Conservation (phyloP, 2,888 invertebrate genomes). For the Apomyelois bistriatella region DNA sequence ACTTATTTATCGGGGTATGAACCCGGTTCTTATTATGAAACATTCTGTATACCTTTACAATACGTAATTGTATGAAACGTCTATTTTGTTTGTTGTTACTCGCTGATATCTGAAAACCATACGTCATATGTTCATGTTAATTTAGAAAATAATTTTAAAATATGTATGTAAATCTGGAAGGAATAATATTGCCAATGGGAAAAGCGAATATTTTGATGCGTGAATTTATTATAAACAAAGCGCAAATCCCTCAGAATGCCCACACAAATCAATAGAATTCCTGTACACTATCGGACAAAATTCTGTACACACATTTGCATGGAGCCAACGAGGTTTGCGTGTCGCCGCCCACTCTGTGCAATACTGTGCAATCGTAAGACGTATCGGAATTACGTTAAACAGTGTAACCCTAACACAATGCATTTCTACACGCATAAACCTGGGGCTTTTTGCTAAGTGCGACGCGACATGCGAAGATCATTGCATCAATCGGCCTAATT, state of each 20-base stretch:
- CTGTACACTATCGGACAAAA: slow-evolving; percentile 59
- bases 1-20: background rate
- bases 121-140: no score
- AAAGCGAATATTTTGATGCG: background rate
- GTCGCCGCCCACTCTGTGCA: slow-evolving; percentile 68
- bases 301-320: slow-evolving; percentile 64
- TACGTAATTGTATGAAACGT: background rate
- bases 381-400: slow-evolving; percentile 72
- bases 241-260: slow-evolving; percentile 53
- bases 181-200: no score
- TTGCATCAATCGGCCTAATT: slow-evolving; percentile 39
- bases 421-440: slow-evolving; percentile 59
- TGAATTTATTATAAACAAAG: background rate
- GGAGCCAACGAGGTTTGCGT: slow-evolving; percentile 62
- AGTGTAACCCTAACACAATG: slow-evolving; percentile 57
- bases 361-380: slow-evolving; percentile 63
- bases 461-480: slow-evolving; percentile 53
- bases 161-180: no score
- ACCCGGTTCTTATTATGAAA: background rate
- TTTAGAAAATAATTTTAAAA: no score
- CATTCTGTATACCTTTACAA: background rate
- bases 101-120: no score
- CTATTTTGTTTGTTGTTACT: no score
- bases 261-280: slow-evolving; percentile 74
- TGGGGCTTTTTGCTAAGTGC: slow-evolving; percentile 51